Base-by-base conservation (phyloP, 2,113 vertebrate species). In the Percopsis transmontana region DNA sequence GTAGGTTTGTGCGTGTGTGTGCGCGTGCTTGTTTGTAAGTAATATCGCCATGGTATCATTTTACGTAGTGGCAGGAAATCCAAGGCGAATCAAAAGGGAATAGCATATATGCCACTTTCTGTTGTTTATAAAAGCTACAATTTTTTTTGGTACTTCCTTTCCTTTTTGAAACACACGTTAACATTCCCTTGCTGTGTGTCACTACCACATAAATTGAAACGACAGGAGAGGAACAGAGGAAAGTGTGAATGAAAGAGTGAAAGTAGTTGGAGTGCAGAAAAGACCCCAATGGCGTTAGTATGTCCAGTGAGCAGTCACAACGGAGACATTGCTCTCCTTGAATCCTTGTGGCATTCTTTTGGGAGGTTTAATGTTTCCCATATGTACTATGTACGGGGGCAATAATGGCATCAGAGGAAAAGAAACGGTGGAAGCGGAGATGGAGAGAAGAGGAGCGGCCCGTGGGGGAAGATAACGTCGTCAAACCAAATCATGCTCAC, bases 281-380 rank as follows among this genome's bases (percentile, higher is more conserved):
- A 18, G 27, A 27, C 45, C 42, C 66, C 56, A 63, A 66, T 67
- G 12, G 58, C 62, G 48, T 66, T 40, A 14, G 61, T 41, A 13
- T 54, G 57, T 51, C 3, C 59, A 19, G 54, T 52, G 58, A 70
- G 48, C 45, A 71, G 58, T 83, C 74, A 83, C 48, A 57, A 16
- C 58, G 3, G 48, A 79, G 69, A 83, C 58, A 27, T 44, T 33
- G 55, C 71, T 74, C 77, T 70, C 44, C 19, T 67, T 33, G 18
- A 45, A 58, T 39, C 42, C 51, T 72, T 23, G 5, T 20, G 50
- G 24, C 14, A 15, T 51, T 60, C 75, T 81, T 71, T 86, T 84
- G 24, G 15, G 5, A 44, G 45, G 42, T 71, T 56, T 86, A 88
- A 90, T 88, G 62, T 60, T 81, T 89, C 75, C 89, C 89, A 90